Conservation (phyloP, 2,888 invertebrate genomes). For the Choristoneura rosaceana region DNA sequence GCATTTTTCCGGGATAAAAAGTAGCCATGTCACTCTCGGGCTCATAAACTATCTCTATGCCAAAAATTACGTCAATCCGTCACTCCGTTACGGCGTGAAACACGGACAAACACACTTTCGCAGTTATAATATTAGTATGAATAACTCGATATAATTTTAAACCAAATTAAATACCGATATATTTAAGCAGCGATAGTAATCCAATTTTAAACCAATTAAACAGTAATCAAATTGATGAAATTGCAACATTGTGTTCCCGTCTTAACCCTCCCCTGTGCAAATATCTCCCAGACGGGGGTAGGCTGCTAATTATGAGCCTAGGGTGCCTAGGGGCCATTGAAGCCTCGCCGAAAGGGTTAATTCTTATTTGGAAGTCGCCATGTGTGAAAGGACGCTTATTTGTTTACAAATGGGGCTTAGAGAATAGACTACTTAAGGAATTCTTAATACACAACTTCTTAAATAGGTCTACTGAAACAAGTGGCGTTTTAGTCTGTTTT, state of each 20-base stretch:
- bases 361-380: constrained; percentile 31
- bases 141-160: too few relatives aligned
- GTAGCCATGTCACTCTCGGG: too few relatives aligned
- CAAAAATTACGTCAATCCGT: too few relatives aligned
- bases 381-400: constrained; percentile 23
- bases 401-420: constrained; percentile 17
- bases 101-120: too few relatives aligned
- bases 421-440: background rate
- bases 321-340: constrained; percentile 41
- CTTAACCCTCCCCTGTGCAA: constrained; percentile 38
- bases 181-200: constrained; percentile 18
- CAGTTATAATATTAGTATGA: too few relatives aligned
- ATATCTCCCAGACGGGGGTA: constrained; percentile 41
- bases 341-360: constrained; percentile 26
- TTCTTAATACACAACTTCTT: too few relatives aligned
- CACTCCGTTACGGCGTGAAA: too few relatives aligned
- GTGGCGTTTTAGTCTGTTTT: too few relatives aligned
- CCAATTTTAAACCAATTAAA: constrained; percentile 26
- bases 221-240: constrained; percentile 22
- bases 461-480: too few relatives aligned
- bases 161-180: too few relatives aligned
- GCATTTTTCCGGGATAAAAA: too few relatives aligned
- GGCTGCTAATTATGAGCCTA: constrained; percentile 42
- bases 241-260: constrained; percentile 31
- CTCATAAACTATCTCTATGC: too few relatives aligned